Evolutionary conservation across 2,888 invertebrate species (phyloP), one percentile per base, ranked within the genome.

Genomic region (Sepioteuthis lessoniana): DNA sequence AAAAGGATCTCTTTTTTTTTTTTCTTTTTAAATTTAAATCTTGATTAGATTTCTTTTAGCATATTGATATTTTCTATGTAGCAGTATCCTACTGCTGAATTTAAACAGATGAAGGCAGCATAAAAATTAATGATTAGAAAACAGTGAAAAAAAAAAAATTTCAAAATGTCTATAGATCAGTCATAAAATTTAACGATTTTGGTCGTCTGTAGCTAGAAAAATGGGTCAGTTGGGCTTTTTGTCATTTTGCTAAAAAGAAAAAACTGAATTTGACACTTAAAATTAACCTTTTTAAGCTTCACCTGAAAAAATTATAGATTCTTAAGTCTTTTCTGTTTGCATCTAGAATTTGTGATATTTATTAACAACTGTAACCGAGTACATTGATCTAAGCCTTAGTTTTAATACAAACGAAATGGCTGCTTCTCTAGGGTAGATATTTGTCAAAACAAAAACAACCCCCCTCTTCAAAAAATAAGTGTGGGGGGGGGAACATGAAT

Each of bases 161-260:
- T 76, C n/a, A 76, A 76, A 76, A 76, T 76, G 76, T n/a, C n/a
- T 35, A 35, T 76, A 76, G n/a, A 76, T 76, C n/a, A 76, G 76
- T 76, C n/a, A 21, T 55, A 55, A 76, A 76, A 76, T 76, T n/a
- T 76, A n/a, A 76, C 76, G 76, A 76, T n/a, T 76, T n/a, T 76
- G 76, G 76, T 76, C 16, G 76, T 76, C 76, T 76, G 76, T 76
- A 76, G 10, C 16, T 35, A 13, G 76, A 76, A 76, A 76, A 76
- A 76, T 76, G 76, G 76, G 76, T 35, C 76, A 76, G 4, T 76
- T 35, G n/a, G 76, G 25, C 16, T n/a, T 76, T 76, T 1, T n/a
- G n/a, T 35, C 19, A 2, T 35, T 76, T 76, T 76, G n/a, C 76
- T n/a, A 13, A 35, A 76, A 76, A 76, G 8, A 16, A 42, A 42